Conservation (phyloP, 2,797 vertebrate genomes). For the Sebastes cheni region DNA sequence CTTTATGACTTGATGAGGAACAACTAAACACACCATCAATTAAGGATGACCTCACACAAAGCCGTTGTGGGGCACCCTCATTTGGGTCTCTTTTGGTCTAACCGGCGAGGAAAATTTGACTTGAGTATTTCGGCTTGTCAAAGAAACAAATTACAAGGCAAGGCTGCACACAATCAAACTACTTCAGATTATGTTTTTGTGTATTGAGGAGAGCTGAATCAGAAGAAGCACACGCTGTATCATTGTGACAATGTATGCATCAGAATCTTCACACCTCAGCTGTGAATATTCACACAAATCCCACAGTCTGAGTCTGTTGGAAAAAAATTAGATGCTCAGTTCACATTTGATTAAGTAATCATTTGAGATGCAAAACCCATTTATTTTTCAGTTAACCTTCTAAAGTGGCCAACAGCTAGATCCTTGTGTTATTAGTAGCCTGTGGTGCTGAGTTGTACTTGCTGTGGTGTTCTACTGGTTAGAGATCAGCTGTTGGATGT, state of each 20-base stretch:
- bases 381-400: background rate
- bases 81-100: background rate
- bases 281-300: conserved; percentile 57
- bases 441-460: background rate
- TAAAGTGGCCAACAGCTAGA: background rate
- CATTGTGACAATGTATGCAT: background rate
- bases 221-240: background rate
- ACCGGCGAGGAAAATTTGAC: conserved; percentile 9
- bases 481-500: background rate
- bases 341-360: conserved; percentile 14
- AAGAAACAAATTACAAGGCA: background rate
- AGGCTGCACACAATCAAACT: background rate
- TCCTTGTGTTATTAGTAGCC: too few relatives aligned
- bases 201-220: background rate
- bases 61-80: background rate
- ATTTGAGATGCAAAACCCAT: background rate
- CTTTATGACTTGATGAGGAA: background rate
- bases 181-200: background rate
- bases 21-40: background rate
- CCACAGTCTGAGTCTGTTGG: conserved; percentile 20
- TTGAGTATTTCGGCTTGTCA: background rate
- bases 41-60: background rate
- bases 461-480: background rate
- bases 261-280: background rate
- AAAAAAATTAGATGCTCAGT: background rate